Evolutionary conservation across 2,113 vertebrate genomes (phyloP).

Genomic region (Rafetus swinhoei): DNA sequence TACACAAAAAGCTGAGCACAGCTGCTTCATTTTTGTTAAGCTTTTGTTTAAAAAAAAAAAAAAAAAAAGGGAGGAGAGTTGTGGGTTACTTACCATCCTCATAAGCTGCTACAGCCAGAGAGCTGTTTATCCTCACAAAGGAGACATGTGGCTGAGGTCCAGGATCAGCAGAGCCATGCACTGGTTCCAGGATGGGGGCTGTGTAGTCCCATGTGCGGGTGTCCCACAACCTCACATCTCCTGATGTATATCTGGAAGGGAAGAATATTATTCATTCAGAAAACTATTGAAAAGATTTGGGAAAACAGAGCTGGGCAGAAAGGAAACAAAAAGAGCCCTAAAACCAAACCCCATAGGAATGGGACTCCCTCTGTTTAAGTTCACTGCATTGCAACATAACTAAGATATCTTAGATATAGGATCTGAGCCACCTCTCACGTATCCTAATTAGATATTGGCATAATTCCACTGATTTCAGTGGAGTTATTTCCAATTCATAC

Average conservation of each 20-base stretch:
- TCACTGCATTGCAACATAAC: background rate
- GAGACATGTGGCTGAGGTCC: slow-evolving; percentile 83
- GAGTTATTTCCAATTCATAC: background rate
- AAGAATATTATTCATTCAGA: slow-evolving; percentile 39
- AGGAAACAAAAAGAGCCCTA: background rate
- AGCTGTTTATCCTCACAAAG: slow-evolving; percentile 89
- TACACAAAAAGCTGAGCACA: slow-evolving; percentile 75
- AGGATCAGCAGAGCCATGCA: slow-evolving; percentile 72
- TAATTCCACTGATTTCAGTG: background rate
- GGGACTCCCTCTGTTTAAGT: background rate
- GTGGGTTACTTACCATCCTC: slow-evolving; percentile 87
- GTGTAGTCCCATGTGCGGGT: slow-evolving; percentile 91
- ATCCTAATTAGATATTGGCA: background rate
- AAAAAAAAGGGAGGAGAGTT: slow-evolving; percentile 56
- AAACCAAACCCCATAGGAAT: background rate
- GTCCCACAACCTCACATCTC: slow-evolving; percentile 95
- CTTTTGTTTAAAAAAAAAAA: slow-evolving; percentile 40
- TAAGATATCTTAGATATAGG: background rate
- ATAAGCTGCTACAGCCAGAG: slow-evolving; percentile 90
- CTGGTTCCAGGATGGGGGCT: slow-evolving; percentile 85
- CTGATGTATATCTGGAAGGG: slow-evolving; percentile 91
- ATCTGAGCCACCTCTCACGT: background rate
- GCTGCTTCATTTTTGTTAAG: slow-evolving; percentile 81
- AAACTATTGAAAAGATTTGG: background rate
- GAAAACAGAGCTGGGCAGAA: background rate